Conservation (phyloP, 2,888 invertebrate species). For the Hetaerina titia region DNA sequence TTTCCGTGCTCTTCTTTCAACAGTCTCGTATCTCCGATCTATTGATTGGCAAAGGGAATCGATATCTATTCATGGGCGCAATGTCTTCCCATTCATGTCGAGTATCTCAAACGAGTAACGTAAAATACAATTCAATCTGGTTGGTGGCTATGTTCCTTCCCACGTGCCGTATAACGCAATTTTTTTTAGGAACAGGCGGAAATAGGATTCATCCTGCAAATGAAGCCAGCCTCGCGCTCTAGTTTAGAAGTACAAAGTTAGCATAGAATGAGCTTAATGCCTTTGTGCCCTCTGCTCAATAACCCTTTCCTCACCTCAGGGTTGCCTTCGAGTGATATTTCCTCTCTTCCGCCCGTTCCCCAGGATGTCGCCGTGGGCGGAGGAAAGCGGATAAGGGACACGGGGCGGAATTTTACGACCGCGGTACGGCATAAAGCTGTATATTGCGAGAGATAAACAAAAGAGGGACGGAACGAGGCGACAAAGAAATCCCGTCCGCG, state of each 20-base stretch:
- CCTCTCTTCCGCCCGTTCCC: neutral
- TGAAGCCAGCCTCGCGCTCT: neutral
- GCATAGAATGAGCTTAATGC: neutral
- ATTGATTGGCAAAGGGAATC: no score
- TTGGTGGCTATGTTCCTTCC: no score
- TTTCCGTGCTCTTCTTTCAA: no score
- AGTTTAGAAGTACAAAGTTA: neutral
- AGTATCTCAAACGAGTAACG: no score
- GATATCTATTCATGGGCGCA: no score
- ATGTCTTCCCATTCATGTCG: no score
- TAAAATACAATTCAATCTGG: no score
- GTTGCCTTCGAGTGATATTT: neutral
- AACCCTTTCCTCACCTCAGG: neutral
- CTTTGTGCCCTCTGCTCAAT: neutral
- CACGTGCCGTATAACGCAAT: neutral
- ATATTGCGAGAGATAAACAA: slow-evolving; percentile 39
- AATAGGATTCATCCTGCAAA: neutral
- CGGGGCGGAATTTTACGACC: slow-evolving; percentile 7
- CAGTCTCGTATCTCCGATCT: no score
- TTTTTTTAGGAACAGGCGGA: neutral
- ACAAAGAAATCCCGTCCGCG: neutral
- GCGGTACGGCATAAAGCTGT: neutral
- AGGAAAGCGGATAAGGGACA: neutral
- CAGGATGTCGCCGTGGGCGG: neutral
- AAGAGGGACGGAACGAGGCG: neutral